phyloP scores from a whole-genome alignment of 2,797 vertebrate genomes.

The Crocodylus rhombifer region DNA sequence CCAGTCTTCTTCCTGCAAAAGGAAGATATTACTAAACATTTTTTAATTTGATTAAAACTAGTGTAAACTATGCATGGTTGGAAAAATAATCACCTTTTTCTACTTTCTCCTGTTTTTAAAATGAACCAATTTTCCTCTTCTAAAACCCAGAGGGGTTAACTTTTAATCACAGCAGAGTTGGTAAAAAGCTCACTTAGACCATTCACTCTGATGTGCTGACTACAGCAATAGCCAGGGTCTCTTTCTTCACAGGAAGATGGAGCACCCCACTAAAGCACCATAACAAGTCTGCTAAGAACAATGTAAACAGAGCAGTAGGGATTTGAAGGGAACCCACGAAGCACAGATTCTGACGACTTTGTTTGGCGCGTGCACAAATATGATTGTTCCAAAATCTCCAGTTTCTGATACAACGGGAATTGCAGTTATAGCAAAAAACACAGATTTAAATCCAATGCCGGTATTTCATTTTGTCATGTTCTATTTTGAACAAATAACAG shows the following conservation, averaged over 20 bases:
- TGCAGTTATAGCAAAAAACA: neutral
- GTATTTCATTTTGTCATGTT: neutral
- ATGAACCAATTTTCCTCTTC: neutral
- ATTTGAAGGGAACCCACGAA: conserved; percentile 16
- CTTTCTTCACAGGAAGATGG: conserved; percentile 13
- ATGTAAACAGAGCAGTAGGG: neutral
- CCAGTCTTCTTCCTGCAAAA: conserved; percentile 13
- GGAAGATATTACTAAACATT: neutral
- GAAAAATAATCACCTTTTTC: conserved; percentile 32
- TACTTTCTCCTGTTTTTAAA: neutral
- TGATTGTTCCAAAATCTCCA: conserved; percentile 5
- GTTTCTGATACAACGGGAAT: neutral
- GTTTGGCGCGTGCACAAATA: neutral
- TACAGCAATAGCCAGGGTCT: conserved; percentile 22
- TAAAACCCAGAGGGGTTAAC: neutral
- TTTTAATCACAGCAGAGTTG: conserved; percentile 2
- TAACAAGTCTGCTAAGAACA: neutral
- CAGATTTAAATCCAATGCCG: neutral
- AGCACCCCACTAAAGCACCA: neutral
- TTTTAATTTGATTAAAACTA: conserved; percentile 15
- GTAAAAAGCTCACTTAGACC: neutral
- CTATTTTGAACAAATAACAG: neutral
- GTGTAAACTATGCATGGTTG: neutral
- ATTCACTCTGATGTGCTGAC: neutral
- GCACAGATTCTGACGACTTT: conserved; percentile 2